Conservation (phyloP, 2,113 vertebrate species). For the Mohoua ochrocephala region DNA sequence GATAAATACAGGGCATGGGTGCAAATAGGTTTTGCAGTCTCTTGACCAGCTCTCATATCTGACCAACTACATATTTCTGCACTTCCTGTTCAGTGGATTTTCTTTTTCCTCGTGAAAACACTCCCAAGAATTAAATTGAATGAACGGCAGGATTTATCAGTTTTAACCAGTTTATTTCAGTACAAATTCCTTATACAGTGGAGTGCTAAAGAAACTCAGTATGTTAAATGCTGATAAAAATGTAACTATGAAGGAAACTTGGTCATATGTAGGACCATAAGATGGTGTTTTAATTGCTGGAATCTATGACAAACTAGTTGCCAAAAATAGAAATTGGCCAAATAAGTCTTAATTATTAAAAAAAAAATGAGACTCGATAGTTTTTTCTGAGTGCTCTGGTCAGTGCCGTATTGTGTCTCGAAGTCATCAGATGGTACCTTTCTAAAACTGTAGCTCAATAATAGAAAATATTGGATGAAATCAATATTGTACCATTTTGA, state of each 20-base stretch:
- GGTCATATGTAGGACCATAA: background rate
- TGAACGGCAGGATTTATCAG: background rate
- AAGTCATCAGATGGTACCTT: background rate
- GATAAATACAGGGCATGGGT: background rate
- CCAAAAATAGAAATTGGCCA: background rate
- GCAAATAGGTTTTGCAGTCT: background rate
- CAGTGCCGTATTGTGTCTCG: rapidly evolving
- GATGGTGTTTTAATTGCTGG: background rate
- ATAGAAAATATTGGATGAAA: background rate
- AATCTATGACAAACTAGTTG: background rate
- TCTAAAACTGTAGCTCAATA: background rate
- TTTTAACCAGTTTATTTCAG: background rate
- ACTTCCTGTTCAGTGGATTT: background rate
- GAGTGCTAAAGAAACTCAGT: background rate
- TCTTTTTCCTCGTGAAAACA: background rate
- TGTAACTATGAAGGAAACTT: background rate
- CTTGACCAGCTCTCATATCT: background rate
- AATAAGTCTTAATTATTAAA: background rate
- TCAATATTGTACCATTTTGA: background rate
- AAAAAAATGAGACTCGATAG: background rate
- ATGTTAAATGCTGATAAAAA: background rate
- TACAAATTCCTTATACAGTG: background rate
- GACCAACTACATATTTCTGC: background rate
- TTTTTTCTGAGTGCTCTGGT: background rate
- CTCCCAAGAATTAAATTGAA: background rate